A percentile compares a stretch with the other conserved stretches of the same genome.
Conservation (phyloP, 2,888 invertebrate species). For the Tiphia femorata region DNA sequence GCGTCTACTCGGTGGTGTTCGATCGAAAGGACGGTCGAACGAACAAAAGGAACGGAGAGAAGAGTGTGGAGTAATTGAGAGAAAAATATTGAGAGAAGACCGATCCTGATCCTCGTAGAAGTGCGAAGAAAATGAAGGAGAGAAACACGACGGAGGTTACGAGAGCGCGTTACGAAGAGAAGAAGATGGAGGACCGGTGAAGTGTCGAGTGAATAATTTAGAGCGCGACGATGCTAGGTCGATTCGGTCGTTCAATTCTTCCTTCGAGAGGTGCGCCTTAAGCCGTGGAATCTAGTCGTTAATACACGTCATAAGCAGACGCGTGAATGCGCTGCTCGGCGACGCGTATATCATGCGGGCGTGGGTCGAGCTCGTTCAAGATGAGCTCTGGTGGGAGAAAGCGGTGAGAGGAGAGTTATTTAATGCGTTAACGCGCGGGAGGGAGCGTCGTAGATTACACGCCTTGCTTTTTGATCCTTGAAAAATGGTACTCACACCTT, state of each 20-base stretch:
- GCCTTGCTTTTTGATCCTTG: too few relatives aligned
- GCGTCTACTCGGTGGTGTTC: background rate
- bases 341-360: background rate
- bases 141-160: too few relatives aligned
- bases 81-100: background rate
- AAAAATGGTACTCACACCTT: too few relatives aligned
- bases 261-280: background rate
- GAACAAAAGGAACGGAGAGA: background rate
- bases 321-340: background rate
- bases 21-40: background rate
- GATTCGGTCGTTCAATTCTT: background rate
- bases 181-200: too few relatives aligned
- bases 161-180: too few relatives aligned
- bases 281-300: constrained; percentile 1
- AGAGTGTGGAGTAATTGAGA: background rate
- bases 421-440: too few relatives aligned
- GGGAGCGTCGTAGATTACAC: too few relatives aligned
- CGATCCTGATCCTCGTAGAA: too few relatives aligned
- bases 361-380: too few relatives aligned
- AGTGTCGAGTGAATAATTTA: constrained; percentile 27
- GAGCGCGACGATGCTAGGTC: constrained; percentile 13
- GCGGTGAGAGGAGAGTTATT: too few relatives aligned
- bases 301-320: constrained; percentile 2
- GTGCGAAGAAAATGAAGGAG: too few relatives aligned
- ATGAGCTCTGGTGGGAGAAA: too few relatives aligned